phyloP scores from a whole-genome alignment of 1,140 invertebrate species.

The Nebria ingens region DNA sequence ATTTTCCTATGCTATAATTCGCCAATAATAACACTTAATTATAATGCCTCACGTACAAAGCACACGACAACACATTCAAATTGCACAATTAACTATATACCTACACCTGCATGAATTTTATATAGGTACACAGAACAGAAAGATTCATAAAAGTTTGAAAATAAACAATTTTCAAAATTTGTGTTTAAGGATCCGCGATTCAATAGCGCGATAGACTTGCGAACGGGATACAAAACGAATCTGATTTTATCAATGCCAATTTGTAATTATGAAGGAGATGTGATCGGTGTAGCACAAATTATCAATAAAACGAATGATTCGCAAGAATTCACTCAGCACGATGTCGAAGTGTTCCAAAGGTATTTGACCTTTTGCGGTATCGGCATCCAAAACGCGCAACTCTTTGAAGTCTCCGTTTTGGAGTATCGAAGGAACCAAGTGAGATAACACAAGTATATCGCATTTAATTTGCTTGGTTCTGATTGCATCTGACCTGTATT shows the following conservation, averaged over 20 bases:
- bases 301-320: conserved; percentile 88
- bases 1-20: too few relatives aligned
- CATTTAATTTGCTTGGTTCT: conserved; percentile 22
- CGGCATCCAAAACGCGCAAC: conserved; percentile 92
- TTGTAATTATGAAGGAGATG: conserved; percentile 89
- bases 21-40: too few relatives aligned
- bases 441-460: conserved; percentile 36
- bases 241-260: conserved; percentile 91
- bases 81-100: neutral
- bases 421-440: conserved; percentile 91
- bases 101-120: too few relatives aligned
- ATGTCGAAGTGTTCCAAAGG: conserved; percentile 76
- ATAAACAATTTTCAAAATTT: too few relatives aligned
- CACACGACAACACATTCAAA: neutral
- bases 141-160: too few relatives aligned
- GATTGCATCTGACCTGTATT: conserved; percentile 17
- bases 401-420: conserved; percentile 87
- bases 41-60: too few relatives aligned
- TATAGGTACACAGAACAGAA: too few relatives aligned
- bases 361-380: conserved; percentile 96
- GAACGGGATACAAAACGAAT: conserved; percentile 86
- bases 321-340: conserved; percentile 76
- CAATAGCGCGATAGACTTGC: conserved; percentile 82
- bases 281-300: conserved; percentile 94
- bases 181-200: conserved; percentile 64